Evolutionary conservation across 2,113 vertebrate genomes (phyloP).

Genomic region (Tyrannus savana): DNA sequence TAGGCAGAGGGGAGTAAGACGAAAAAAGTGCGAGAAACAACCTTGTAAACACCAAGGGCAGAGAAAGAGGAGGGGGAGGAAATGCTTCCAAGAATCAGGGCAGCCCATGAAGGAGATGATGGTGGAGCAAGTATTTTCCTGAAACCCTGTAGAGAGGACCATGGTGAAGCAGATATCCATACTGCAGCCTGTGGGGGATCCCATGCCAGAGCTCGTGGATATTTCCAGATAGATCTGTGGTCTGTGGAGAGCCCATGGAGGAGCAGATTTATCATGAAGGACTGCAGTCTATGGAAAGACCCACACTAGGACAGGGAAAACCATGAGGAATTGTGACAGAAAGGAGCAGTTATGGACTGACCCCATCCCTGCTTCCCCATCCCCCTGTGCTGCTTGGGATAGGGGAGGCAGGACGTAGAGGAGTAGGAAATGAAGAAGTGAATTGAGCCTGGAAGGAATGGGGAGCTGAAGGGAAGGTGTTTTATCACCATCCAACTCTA

Average conservation of each 20-base stretch:
- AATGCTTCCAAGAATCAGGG: background rate
- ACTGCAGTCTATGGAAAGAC: background rate
- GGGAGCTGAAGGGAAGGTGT: background rate
- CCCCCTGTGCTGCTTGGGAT: background rate
- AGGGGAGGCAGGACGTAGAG: background rate
- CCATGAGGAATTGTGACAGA: background rate
- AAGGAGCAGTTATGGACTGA: background rate
- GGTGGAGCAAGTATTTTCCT: background rate
- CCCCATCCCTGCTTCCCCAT: background rate
- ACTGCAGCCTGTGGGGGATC: background rate
- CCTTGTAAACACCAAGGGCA: background rate
- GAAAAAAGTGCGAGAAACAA: background rate
- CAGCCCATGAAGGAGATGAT: background rate
- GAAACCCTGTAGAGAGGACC: background rate
- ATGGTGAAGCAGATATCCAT: background rate
- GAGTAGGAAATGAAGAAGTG: background rate
- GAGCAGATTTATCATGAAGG: background rate
- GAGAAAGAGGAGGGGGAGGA: background rate
- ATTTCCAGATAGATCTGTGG: background rate
- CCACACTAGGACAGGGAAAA: background rate
- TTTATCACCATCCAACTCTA: background rate
- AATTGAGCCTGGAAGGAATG: background rate
- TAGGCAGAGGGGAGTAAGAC: background rate
- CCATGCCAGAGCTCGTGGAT: background rate
- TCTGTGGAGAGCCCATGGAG: background rate